Percentiles rank a stretch among this genome's conserved stretches.
Conservation (phyloP, 1,140 invertebrate genomes). For the Nymphalis io region DNA sequence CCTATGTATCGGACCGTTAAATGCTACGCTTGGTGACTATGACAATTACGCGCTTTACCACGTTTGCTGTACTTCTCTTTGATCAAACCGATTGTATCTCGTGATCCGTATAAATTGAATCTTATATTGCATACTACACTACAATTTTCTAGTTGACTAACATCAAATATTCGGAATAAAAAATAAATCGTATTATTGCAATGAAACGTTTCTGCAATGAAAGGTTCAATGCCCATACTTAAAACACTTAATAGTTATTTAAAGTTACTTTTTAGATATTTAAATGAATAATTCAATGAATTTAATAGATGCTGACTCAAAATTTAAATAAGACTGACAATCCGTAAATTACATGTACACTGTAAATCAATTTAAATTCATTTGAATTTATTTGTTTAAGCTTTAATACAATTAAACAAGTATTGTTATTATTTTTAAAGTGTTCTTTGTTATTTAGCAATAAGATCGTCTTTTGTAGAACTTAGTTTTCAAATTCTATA, state of each 20-base stretch:
- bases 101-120: constrained; percentile 37
- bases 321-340: too few relatives aligned
- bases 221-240: too few relatives aligned
- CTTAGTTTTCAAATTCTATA: not conserved
- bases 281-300: too few relatives aligned
- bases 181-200: not conserved
- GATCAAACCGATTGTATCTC: constrained; percentile 31
- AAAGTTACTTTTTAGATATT: too few relatives aligned
- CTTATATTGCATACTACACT: constrained; percentile 26
- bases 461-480: not conserved
- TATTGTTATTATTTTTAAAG: too few relatives aligned
- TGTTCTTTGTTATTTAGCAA: too few relatives aligned
- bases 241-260: too few relatives aligned
- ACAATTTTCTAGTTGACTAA: constrained; percentile 30
- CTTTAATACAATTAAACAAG: too few relatives aligned
- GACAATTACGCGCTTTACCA: constrained; percentile 30
- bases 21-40: constrained; percentile 6
- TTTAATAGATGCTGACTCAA: too few relatives aligned
- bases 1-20: not conserved
- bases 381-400: too few relatives aligned
- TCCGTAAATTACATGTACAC: too few relatives aligned
- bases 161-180: constrained; percentile 16
- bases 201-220: not conserved
- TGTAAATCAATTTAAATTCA: too few relatives aligned
- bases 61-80: constrained; percentile 35